Evolutionary conservation across 2,888 invertebrate species (phyloP).

Genomic region (Mythimna loreyi): DNA sequence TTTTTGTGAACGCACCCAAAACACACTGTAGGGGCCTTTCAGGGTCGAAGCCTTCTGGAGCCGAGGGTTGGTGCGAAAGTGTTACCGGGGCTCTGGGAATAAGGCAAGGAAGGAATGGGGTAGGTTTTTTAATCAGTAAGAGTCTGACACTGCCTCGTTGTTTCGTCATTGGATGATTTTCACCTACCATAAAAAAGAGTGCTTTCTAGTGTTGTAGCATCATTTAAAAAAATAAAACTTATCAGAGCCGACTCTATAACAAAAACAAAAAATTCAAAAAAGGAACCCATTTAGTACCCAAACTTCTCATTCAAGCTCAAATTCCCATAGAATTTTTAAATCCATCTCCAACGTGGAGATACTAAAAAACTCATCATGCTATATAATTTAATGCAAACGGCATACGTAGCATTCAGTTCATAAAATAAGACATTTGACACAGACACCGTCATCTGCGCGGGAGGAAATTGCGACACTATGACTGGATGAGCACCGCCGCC

Average conservation of each 20-base stretch:
- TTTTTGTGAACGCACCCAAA: no score
- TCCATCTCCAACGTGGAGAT: conserved; percentile 10
- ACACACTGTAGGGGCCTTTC: no score
- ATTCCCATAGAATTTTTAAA: conserved; percentile 13
- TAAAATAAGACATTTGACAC: conserved; percentile 77
- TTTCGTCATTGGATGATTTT: no score
- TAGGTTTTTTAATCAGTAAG: no score
- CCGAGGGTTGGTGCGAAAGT: no score
- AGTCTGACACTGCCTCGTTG: no score
- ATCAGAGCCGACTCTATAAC: not conserved
- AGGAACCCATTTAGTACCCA: not conserved
- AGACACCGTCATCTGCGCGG: conserved; percentile 71
- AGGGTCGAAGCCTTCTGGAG: no score
- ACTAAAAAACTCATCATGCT: conserved; percentile 61
- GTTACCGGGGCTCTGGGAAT: no score
- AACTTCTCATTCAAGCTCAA: conserved; percentile 1
- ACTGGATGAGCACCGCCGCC: conserved; percentile 72
- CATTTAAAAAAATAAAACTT: no score
- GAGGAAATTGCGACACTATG: conserved; percentile 75
- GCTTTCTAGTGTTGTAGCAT: no score
- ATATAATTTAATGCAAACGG: conserved; percentile 70
- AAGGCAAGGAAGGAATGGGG: no score
- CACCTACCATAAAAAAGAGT: no score
- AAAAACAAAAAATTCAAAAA: not conserved
- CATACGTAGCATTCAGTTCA: conserved; percentile 66